A percentile compares a stretch with the other conserved stretches of the same genome.
These are phyloP conservation scores for Cotesia vestalis DNA, from an alignment of 1,140 invertebrate species.

Conservation along the genomic window DNA sequence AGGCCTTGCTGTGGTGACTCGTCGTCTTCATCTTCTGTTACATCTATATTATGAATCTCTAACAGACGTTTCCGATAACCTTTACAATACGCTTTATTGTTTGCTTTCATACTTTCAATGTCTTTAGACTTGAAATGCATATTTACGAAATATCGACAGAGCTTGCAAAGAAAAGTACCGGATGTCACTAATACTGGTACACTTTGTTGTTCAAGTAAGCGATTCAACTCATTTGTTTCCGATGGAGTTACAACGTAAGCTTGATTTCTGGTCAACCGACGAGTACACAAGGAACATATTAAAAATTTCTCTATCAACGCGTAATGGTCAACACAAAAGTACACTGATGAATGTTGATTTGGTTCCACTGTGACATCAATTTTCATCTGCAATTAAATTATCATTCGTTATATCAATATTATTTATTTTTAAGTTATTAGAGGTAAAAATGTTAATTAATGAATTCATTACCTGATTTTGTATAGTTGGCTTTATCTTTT, in stretches of 20 bases:
- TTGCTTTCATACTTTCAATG: conserved; percentile 63
- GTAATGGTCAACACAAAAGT: conserved; percentile 66
- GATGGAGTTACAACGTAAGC: conserved; percentile 70
- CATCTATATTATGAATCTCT: conserved; percentile 75
- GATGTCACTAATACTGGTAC: conserved; percentile 72
- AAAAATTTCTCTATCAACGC: conserved; percentile 73
- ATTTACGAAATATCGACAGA: conserved; percentile 79
- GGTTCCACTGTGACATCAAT: conserved; percentile 63
- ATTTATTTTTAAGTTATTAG: background rate
- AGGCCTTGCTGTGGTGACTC: conserved; percentile 57
- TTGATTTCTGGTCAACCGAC: conserved; percentile 76
- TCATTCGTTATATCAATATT: too few species aligned
- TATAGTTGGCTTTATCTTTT: conserved; percentile 76
- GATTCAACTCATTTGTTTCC: conserved; percentile 75
- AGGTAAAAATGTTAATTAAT: background rate
- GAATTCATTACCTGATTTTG: conserved; percentile 71
- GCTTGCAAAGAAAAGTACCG: conserved; percentile 75
- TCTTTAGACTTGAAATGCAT: conserved; percentile 71
- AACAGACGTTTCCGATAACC: conserved; percentile 75
- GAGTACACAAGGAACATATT: conserved; percentile 78
- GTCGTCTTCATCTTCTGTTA: conserved; percentile 71
- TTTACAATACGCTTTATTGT: conserved; percentile 70
- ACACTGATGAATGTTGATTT: conserved; percentile 63
- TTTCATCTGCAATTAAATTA: conserved; percentile 39
- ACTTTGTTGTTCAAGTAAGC: conserved; percentile 70